These are phyloP conservation scores for Colius striatus DNA, from an alignment of 2,113 vertebrate genomes.

Conservation along the genomic window DNA sequence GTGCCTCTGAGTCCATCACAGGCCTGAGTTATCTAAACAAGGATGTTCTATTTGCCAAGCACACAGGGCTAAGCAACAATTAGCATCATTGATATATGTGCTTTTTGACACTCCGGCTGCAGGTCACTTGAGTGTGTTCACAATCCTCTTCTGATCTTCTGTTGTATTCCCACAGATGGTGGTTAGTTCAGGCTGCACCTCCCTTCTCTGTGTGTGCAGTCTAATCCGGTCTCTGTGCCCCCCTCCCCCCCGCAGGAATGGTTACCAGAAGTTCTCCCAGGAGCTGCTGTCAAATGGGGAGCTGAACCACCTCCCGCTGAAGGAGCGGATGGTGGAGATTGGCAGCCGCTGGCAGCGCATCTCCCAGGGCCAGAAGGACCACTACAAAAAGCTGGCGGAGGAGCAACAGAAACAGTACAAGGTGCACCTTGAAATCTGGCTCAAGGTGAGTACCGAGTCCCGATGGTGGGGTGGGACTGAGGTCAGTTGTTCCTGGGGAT, in stretches of 20 bases:
- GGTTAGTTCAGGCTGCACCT: not conserved
- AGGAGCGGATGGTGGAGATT: constrained; percentile 95
- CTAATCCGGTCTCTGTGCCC: not conserved
- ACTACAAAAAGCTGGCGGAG: constrained; percentile 95
- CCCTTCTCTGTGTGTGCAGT: accelerated
- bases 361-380: constrained; percentile 91
- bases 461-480: accelerated
- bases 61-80: too few relatives aligned
- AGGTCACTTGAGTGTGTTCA: too few relatives aligned
- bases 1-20: too few relatives aligned
- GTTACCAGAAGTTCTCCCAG: constrained; percentile 99
- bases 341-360: constrained; percentile 96
- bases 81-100: too few relatives aligned
- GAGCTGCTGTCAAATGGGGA: constrained; percentile 97
- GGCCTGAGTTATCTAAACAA: too few relatives aligned
- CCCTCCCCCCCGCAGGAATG: constrained; percentile 84
- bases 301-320: constrained; percentile 94
- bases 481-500: accelerated
- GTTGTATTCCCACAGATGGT: too few relatives aligned
- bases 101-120: too few relatives aligned
- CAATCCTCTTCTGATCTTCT: too few relatives aligned
- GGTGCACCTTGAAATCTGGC: constrained; percentile 93
- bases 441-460: constrained; percentile 80
- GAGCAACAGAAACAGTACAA: constrained; percentile 97
- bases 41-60: too few relatives aligned